Evolutionary conservation across 2,113 vertebrate species (phyloP).

Genomic region (Illadopsis cleaveri): DNA sequence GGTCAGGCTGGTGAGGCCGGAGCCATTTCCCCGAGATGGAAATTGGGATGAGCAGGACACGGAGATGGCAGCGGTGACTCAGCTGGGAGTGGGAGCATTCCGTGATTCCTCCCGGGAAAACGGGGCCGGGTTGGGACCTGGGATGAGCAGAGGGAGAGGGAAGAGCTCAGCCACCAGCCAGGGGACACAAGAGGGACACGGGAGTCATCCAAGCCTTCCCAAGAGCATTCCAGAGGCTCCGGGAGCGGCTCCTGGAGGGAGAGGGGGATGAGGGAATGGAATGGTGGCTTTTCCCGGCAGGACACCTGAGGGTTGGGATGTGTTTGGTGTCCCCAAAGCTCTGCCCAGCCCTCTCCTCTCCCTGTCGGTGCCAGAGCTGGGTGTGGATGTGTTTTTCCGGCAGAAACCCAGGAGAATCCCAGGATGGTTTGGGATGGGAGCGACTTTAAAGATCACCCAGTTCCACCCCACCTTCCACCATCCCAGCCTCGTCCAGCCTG

Average conservation of each 20-base stretch:
- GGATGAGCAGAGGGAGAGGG: neutral
- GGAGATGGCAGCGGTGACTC: neutral
- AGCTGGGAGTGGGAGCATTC: neutral
- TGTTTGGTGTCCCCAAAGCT: neutral
- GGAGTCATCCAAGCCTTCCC: neutral
- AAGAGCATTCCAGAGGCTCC: neutral
- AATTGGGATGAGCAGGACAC: neutral
- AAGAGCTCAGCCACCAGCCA: neutral
- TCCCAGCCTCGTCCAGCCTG: rapidly evolving
- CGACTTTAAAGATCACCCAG: neutral
- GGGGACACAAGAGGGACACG: neutral
- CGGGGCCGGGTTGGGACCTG: neutral
- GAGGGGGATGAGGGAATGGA: rapidly evolving
- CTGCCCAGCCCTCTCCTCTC: neutral
- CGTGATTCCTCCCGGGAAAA: neutral
- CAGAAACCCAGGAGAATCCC: neutral
- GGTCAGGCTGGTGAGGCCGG: neutral
- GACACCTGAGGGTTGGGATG: neutral
- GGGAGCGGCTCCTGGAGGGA: neutral
- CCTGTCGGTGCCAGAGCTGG: neutral
- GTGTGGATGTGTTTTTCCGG: neutral
- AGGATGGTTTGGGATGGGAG: neutral
- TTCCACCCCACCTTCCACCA: neutral
- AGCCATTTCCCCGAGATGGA: neutral
- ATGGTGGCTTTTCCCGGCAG: neutral